Conservation (phyloP, 35 echinoderm and acorn worm genomes). For the Ptychodera flava region DNA sequence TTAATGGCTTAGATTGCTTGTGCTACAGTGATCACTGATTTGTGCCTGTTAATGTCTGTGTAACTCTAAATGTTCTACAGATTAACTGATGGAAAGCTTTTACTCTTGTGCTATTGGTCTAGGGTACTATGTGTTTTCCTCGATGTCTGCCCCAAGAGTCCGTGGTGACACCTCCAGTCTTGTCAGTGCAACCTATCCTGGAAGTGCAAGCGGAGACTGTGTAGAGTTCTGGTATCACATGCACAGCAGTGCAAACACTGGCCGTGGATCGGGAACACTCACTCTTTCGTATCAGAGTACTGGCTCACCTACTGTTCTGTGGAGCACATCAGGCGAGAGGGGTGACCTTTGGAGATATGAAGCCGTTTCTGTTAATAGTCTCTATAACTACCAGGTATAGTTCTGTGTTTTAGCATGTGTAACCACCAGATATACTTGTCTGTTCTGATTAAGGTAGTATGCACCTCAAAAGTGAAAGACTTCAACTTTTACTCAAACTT, state of each 20-base stretch:
- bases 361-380: background rate
- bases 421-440: too few relatives aligned
- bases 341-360: background rate
- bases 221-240: constrained; percentile 85
- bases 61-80: too few relatives aligned
- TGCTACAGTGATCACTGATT: too few relatives aligned
- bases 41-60: too few relatives aligned
- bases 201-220: constrained; percentile 8
- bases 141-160: constrained; percentile 40
- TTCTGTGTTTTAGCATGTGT: too few relatives aligned
- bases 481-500: too few relatives aligned
- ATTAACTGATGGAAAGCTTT: too few relatives aligned
- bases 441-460: too few relatives aligned
- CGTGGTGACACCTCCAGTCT: constrained; percentile 59
- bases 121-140: constrained; percentile 75
- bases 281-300: background rate
- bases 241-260: constrained; percentile 16
- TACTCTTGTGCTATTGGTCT: too few relatives aligned
- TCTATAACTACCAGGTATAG: background rate
- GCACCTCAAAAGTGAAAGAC: too few relatives aligned
- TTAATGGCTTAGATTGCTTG: too few relatives aligned
- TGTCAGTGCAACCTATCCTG: constrained; percentile 56
- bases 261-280: background rate
- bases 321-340: background rate
- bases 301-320: background rate